Base-by-base conservation (phyloP, 2,888 invertebrate genomes). In the Villa cingulata region DNA sequence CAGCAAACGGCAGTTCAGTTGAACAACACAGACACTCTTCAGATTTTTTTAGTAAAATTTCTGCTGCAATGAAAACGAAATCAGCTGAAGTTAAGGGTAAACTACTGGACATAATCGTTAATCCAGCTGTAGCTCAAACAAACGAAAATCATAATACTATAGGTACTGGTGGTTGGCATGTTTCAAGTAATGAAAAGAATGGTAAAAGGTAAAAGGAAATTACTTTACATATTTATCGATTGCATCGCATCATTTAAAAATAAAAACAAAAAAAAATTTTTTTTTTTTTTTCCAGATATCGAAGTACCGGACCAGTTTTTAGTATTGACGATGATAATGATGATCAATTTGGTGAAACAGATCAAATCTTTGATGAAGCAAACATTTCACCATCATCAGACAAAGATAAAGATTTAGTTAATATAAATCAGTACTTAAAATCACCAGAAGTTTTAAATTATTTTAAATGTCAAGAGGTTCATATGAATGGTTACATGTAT, bases 381-480 rank as follows among this genome's bases (percentile, higher is more conserved):
- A 37, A 46, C 18, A 34, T 67, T 2, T 62, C 54, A 70, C 70
- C 48, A 65, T 74, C 47, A 72, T n/a, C 60, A 1, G 74, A 81
- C 52, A 84, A 86, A 56, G 73, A 75, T 23, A 80, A 84, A 57
- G 88, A 90, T 71, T 76, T 85, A 53, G 85, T 94, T 17, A 83
- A 84, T 48, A 70, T 94, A 42, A 82, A 82, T 55, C 73, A 79
- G 15, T 92, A 87, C 76, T 70, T 90, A 50, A 86, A 84, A 62
- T 83, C 83, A 62, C 80, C 87, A 1, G 87, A 89, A 59, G 77
- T 92, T 37, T 76, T 91, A 46, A 85, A 86, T 61, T 81, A 83
- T 55, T 96, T 92, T 67, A 81, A 83, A 56, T 96, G 96, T 63
- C 86, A 90, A 70, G 92, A 96, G 72, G 86, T 96, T 16, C 82